phyloP scores from a whole-genome alignment of 2,888 invertebrate genomes.

The Sympetrum striolatum region DNA sequence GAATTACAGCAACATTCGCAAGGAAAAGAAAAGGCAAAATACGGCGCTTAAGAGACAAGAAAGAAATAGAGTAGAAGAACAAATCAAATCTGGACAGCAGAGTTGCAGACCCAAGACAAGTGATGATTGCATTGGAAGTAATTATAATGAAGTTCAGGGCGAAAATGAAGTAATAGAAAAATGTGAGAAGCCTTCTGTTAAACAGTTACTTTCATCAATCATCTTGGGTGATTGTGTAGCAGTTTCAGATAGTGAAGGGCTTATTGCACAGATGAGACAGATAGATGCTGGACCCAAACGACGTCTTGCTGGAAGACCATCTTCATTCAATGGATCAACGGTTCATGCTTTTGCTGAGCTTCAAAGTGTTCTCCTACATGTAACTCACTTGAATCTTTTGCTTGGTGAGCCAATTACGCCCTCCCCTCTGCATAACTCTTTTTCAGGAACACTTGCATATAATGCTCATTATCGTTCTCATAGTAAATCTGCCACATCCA shows the following conservation, averaged over 20 bases:
- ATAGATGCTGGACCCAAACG: neutral
- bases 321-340: slow-evolving; percentile 52
- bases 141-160: neutral
- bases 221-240: neutral
- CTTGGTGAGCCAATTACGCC: slow-evolving; percentile 67
- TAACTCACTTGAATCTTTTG: slow-evolving; percentile 70
- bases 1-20: neutral
- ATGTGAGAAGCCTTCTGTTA: neutral
- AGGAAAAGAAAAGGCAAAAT: neutral
- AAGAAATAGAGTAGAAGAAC: neutral
- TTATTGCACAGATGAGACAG: neutral
- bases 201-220: neutral
- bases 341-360: slow-evolving; percentile 72
- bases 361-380: slow-evolving; percentile 68
- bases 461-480: slow-evolving; percentile 72
- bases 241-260: neutral
- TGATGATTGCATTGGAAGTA: neutral
- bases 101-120: neutral
- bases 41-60: neutral
- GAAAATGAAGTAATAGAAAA: neutral
- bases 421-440: slow-evolving; percentile 68
- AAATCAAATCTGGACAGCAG: neutral
- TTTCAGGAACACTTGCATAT: slow-evolving; percentile 78
- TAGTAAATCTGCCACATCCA: slow-evolving; percentile 66
- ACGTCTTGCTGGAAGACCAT: neutral